Evolutionary conservation across 2,888 invertebrate genomes (phyloP).

Genomic region (Blomia tropicalis): DNA sequence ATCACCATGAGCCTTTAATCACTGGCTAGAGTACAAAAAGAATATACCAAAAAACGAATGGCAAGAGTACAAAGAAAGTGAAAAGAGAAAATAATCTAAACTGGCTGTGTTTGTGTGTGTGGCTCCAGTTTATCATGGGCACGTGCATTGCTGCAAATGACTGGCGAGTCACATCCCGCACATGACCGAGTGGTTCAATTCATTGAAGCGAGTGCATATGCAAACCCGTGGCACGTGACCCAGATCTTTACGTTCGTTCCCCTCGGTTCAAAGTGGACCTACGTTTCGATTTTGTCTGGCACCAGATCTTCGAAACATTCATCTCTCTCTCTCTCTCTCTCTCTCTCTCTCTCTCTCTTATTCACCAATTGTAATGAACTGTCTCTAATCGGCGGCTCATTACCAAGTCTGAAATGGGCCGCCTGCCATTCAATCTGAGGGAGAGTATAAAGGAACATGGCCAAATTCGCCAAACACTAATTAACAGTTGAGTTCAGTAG

Average conservation of each 20-base stretch:
- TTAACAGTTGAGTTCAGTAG: too few species aligned
- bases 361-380: background rate
- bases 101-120: background rate
- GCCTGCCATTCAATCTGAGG: too few species aligned
- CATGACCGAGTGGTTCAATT: background rate
- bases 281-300: conserved; percentile 13
- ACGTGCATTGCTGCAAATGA: conserved; percentile 13
- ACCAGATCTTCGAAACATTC: conserved; percentile 8
- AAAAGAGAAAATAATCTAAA: too few species aligned
- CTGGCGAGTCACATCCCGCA: background rate
- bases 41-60: too few species aligned
- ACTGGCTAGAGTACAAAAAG: too few species aligned
- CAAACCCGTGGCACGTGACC: conserved; percentile 14
- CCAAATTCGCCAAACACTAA: too few species aligned
- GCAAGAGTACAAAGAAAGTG: too few species aligned
- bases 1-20: background rate
- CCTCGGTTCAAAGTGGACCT: background rate
- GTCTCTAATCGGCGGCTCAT: conserved; percentile 6
- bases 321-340: too few species aligned
- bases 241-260: too few species aligned
- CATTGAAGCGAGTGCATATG: too few species aligned
- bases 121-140: background rate
- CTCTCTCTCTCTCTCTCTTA: background rate
- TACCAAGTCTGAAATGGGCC: too few species aligned
- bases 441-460: too few species aligned